Base-by-base conservation (phyloP, 2,888 invertebrate species). In the Aleiodes alternator region DNA sequence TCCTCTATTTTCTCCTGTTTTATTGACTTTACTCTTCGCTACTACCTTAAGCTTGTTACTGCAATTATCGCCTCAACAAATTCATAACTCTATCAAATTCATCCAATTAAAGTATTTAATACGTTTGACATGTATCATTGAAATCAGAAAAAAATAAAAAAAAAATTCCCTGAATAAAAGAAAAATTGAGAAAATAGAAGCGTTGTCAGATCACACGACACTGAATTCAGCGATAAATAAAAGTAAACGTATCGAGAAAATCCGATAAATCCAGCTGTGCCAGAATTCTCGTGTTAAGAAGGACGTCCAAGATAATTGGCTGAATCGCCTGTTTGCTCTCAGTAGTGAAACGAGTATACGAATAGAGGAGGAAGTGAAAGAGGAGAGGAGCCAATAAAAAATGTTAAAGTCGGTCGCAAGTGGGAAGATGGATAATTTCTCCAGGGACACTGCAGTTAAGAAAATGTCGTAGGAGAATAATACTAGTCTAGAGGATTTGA, bases 271-370 rank as follows among this genome's bases (percentile, higher is more conserved):
- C 78, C 69, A 69, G 51, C 75, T 76, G 73, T 50, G 72, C 59
- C 55, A 56, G 71, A 68, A 78, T 71, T 66, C 50, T n/a, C 55
- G 48, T 59, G 72, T 66, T 75, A 69, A 79, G 78, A 72, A 75
- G 50, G 72, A 78, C 78, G 72, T 76, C 69, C 38, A 48, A 75
- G 78, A 79, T 81, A 81, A 80, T 80, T 80, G 81, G 78, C 77
- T 75, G 77, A 78, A 79, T 75, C 66, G 76, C 69, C 72, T 73
- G 69, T 79, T 80, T 75, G 75, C 57, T 55, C 11, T 68, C 9
- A 43, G 12, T 70, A 69, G 55, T 23, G n/a, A 68, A 50, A 56
- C 50, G 56, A 68, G 59, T 4, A 34, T 23, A 23, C 23, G 23
- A 23, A 71, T 14, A 57, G 56, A 29, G 14, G 75, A 59, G 14